These are phyloP conservation scores for Ormyrus nitidulus DNA, from an alignment of 2,888 invertebrate genomes.

Conservation along the genomic window DNA sequence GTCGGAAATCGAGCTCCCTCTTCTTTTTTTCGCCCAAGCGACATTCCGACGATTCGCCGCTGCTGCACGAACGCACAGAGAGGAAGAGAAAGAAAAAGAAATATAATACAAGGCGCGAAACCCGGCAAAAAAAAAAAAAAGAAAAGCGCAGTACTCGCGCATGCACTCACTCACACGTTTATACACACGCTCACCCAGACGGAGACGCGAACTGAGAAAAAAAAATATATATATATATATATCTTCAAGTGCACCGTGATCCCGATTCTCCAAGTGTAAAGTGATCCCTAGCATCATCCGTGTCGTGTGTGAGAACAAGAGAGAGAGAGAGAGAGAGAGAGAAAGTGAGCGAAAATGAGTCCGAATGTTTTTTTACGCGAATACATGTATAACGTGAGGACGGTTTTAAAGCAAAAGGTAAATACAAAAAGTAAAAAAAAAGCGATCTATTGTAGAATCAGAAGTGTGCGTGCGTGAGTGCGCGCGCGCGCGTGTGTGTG, in stretches of 20 bases:
- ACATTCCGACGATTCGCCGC: constrained; percentile 55
- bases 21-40: constrained; percentile 31
- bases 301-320: constrained; percentile 49
- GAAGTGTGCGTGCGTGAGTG: background rate
- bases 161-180: background rate
- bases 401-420: constrained; percentile 14
- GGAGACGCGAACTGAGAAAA: constrained; percentile 26
- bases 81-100: constrained; percentile 25
- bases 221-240: constrained; percentile 10
- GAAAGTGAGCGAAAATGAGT: constrained; percentile 51
- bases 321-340: constrained; percentile 46
- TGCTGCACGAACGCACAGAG: constrained; percentile 33
- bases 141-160: background rate
- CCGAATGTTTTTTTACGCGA: constrained; percentile 62
- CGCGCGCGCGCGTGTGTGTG: too few species aligned
- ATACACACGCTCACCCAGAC: constrained; percentile 3
- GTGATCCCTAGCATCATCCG: constrained; percentile 51
- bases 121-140: background rate
- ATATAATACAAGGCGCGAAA: constrained; percentile 30
- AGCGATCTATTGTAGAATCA: constrained; percentile 31
- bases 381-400: constrained; percentile 50
- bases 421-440: constrained; percentile 26
- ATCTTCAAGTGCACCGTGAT: constrained; percentile 50
- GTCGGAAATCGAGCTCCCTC: constrained; percentile 36
- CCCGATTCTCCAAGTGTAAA: constrained; percentile 55